These are phyloP conservation scores for Phrynocephalus guinanensis DNA, from an alignment of 2,797 vertebrate species.

Conservation along the genomic window DNA sequence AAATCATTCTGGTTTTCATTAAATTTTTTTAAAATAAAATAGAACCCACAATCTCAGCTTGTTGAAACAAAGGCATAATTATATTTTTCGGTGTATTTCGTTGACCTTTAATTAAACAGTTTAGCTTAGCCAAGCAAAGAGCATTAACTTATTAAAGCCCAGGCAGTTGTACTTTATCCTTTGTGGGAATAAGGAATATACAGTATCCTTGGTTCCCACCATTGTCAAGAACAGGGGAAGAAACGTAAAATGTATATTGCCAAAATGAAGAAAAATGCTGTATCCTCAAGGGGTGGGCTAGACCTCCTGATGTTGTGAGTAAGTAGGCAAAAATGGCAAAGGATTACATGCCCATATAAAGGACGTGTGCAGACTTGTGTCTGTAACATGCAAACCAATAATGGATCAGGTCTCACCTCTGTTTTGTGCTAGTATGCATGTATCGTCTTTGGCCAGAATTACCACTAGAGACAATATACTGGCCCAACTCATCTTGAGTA, in stretches of 20 bases:
- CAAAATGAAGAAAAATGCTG: conserved; percentile 18
- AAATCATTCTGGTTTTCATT: background rate
- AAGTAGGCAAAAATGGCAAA: background rate
- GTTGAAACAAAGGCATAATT: conserved; percentile 17
- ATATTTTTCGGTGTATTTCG: conserved; percentile 11
- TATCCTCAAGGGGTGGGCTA: background rate
- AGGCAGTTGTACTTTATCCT: conserved; percentile 1
- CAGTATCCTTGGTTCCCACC: background rate
- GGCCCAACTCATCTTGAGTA: no score
- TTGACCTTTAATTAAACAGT: conserved; percentile 36
- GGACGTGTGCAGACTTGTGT: background rate
- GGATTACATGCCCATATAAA: background rate
- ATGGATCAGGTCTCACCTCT: background rate
- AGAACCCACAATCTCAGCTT: background rate
- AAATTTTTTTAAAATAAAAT: conserved; percentile 2
- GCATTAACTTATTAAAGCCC: conserved; percentile 29
- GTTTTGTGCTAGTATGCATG: background rate
- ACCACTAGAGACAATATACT: background rate
- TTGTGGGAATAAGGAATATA: background rate
- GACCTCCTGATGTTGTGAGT: background rate
- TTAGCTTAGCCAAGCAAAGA: conserved; percentile 38
- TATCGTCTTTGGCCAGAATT: background rate
- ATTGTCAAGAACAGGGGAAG: background rate
- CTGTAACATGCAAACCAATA: background rate
- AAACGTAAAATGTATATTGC: conserved; percentile 36